Percentiles rank a stretch among this genome's conserved stretches.
phyloP scores from a whole-genome alignment of 2,113 vertebrate genomes.

The Bubo bubo region DNA sequence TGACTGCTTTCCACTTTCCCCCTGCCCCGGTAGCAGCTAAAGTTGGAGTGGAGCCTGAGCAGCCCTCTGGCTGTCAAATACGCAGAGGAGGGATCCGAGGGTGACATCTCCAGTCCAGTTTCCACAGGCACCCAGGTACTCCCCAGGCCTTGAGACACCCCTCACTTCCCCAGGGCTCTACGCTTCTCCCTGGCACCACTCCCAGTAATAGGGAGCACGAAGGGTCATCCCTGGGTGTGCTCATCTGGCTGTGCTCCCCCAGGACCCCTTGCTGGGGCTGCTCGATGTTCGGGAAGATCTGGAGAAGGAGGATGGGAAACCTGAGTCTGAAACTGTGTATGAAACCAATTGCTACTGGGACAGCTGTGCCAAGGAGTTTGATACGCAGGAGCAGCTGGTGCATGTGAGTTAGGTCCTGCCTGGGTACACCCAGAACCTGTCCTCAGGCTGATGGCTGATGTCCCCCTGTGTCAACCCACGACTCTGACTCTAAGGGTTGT shows the following conservation, averaged over 20 bases:
- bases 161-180: neutral
- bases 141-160: fast-evolving
- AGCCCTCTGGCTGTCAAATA: constrained; percentile 80
- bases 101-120: constrained; percentile 90
- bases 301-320: constrained; percentile 93
- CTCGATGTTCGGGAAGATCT: constrained; percentile 90
- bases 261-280: constrained; percentile 91
- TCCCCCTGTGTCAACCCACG: fast-evolving
- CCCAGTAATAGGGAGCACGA: neutral
- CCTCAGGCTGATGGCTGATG: neutral
- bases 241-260: neutral
- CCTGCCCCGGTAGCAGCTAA: constrained; percentile 75
- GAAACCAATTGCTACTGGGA: constrained; percentile 98
- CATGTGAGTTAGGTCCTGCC: constrained; percentile 80
- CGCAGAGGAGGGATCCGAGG: constrained; percentile 90
- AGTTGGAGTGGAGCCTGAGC: constrained; percentile 85
- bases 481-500: neutral
- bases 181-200: fast-evolving
- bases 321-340: constrained; percentile 88
- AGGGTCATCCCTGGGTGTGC: fast-evolving
- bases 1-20: neutral
- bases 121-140: constrained; percentile 94
- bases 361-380: constrained; percentile 93
- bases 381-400: constrained; percentile 95
- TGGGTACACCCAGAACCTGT: neutral